These are phyloP conservation scores for Dipodomys merriami DNA, from an alignment of 2,113 vertebrate species.

Conservation along the genomic window DNA sequence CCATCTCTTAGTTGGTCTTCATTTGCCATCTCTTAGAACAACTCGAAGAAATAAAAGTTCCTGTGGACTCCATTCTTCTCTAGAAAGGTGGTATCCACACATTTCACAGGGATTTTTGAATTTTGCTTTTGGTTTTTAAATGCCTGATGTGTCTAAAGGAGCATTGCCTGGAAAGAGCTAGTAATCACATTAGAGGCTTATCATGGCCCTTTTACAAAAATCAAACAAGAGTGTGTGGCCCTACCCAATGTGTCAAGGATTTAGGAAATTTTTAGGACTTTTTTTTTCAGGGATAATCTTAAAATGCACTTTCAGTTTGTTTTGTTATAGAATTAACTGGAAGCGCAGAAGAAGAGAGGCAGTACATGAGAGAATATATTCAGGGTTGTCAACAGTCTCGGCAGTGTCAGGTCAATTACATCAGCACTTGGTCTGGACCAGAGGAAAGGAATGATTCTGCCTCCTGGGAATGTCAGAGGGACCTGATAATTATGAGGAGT, in stretches of 20 bases:
- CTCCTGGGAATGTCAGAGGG: constrained; percentile 73
- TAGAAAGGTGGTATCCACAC: neutral
- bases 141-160: neutral
- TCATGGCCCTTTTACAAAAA: neutral
- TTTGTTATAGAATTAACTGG: constrained; percentile 3
- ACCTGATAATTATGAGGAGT: constrained; percentile 69
- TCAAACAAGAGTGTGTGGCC: neutral
- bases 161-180: neutral
- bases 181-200: neutral
- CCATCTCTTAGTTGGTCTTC: neutral
- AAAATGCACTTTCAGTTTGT: constrained; percentile 1
- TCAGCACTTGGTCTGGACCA: constrained; percentile 65
- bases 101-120: neutral
- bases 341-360: constrained; percentile 14
- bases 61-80: neutral
- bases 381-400: constrained; percentile 62
- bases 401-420: constrained; percentile 73
- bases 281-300: constrained; percentile 16
- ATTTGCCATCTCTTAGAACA: neutral
- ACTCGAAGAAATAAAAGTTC: neutral
- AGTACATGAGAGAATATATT: constrained; percentile 1
- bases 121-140: neutral
- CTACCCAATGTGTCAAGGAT: neutral
- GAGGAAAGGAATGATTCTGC: constrained; percentile 54
- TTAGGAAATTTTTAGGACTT: neutral